phyloP scores from a whole-genome alignment of 2,888 invertebrate species.

The Dasysyrphus tricinctus region DNA sequence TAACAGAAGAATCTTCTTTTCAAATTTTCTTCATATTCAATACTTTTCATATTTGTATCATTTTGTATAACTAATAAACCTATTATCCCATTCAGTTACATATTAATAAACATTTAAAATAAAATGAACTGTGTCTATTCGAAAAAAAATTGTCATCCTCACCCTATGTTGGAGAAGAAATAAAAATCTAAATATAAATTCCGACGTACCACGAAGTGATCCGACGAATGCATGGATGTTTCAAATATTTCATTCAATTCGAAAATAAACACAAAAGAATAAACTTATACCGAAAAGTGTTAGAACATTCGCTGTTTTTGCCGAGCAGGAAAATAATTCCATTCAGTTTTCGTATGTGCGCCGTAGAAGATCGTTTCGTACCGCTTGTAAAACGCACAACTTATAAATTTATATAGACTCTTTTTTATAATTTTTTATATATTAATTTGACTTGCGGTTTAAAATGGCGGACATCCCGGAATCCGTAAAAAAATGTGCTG shows the following conservation, averaged over 20 bases:
- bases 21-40: too few species aligned
- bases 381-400: conserved; percentile 33
- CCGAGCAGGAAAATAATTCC: conserved; percentile 59
- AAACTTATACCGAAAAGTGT: conserved; percentile 63
- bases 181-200: conserved; percentile 69
- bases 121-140: conserved; percentile 32
- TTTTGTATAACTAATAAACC: conserved; percentile 32
- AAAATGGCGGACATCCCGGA: conserved; percentile 86
- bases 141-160: conserved; percentile 25
- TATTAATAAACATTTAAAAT: conserved; percentile 42
- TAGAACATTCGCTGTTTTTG: conserved; percentile 48
- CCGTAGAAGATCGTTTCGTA: conserved; percentile 58
- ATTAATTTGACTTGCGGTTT: conserved; percentile 48
- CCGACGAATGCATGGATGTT: conserved; percentile 71
- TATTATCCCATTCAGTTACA: conserved; percentile 28
- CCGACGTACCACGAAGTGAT: conserved; percentile 60
- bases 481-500: conserved; percentile 92
- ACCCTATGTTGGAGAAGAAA: conserved; percentile 71
- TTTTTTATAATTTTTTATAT: conserved; percentile 45
- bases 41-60: conserved; percentile 44
- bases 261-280: conserved; percentile 71
- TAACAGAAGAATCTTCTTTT: too few species aligned
- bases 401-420: conserved; percentile 21
- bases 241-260: conserved; percentile 71
- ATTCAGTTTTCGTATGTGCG: conserved; percentile 71